A percentile compares a stretch with the other conserved stretches of the same genome.
Conservation (phyloP, 2,113 vertebrate genomes). For the Notothenia coriiceps region DNA sequence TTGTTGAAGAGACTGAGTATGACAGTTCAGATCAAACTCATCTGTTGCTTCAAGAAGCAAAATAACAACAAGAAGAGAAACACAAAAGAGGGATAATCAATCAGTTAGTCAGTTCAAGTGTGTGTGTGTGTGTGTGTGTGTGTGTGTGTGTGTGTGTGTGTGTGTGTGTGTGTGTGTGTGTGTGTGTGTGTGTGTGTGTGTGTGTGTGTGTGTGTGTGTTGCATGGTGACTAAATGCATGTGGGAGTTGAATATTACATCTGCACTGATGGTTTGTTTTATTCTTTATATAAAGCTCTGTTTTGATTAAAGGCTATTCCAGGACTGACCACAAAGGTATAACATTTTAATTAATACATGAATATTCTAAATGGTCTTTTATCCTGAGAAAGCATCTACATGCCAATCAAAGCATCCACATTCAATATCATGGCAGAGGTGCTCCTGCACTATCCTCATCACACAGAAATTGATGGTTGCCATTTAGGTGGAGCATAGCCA, state of each 20-base stretch:
- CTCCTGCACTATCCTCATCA: neutral
- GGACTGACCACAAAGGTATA: neutral
- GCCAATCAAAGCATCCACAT: neutral
- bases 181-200: too few species aligned
- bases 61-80: neutral
- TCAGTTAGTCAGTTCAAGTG: slow-evolving; percentile 8
- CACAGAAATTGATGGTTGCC: neutral
- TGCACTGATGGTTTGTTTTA: neutral
- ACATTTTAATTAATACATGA: neutral
- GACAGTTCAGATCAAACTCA: slow-evolving; percentile 58
- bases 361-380: neutral
- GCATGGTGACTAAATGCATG: neutral
- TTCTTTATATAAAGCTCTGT: neutral
- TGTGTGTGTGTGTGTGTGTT: neutral
- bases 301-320: neutral
- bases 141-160: too few species aligned
- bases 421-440: neutral
- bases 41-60: slow-evolving; percentile 19
- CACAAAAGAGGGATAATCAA: slow-evolving; percentile 18
- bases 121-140: neutral
- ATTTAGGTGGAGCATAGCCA: neutral
- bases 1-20: slow-evolving; percentile 48
- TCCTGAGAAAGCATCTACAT: neutral
- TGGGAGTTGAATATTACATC: neutral
- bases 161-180: too few species aligned